Base-by-base conservation (phyloP, 1,140 invertebrate genomes). In the Anadara kagoshimensis region DNA sequence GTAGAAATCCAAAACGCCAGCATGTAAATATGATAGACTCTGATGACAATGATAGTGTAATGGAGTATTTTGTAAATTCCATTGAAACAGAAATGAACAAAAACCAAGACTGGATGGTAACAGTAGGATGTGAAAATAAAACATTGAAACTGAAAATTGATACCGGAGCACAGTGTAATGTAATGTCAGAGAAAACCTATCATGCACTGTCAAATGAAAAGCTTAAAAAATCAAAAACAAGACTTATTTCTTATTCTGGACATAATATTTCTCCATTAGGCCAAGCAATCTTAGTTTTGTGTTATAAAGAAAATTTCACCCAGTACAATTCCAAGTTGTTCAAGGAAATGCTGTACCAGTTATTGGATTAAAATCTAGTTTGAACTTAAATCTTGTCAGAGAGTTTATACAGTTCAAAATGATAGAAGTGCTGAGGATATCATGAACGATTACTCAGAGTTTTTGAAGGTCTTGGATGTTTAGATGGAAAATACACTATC, bases 401-500 rank as follows among this genome's bases (percentile, higher is more conserved):
- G 54, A 18, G 12, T 69, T 26, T 59, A 59, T 22, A 12, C 51
- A 44, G 53, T 43, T 24, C n/a, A 41, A 1, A 45, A 44, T 8
- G 41, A 41, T 0, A 18, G 36, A 43, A 44, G 16, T 22, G 11
- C 53, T 24, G 47, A 20, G 24, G 68, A 66, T 36, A 44, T 45
- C 16, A 24, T 43, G 18, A 63, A 41, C 49, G 41, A 67, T 65
- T 62, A 53, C 45, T 12, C 43, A 22, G 73, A 76, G 14, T 71
- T 49, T 79, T 76, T 68, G 57, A 66, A 66, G 75, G 69, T 24
- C 24, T 75, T 5, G 78, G 78, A 44, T 67, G 56, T 18, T 51
- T 77, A 7, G 5, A 16, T 36, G 66, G 66, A n/a, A 26, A 68
- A 22, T 54, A 84, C 66, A 69, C 77, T n/a, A 81, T 87, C 63